phyloP scores from a whole-genome alignment of 2,888 invertebrate genomes.

The Watsonalla cultraria region DNA sequence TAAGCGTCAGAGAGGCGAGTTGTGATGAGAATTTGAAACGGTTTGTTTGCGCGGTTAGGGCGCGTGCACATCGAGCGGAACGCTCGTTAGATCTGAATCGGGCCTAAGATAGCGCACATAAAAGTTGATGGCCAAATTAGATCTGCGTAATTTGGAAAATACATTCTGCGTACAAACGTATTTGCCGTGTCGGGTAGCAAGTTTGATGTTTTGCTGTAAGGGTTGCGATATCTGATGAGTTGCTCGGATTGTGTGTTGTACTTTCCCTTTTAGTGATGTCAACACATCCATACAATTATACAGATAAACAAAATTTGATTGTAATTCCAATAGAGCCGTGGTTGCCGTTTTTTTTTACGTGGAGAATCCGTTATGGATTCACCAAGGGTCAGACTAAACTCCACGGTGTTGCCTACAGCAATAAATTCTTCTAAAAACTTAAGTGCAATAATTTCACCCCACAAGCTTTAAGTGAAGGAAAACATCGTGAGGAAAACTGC shows the following conservation, averaged over 20 bases:
- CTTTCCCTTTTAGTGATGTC: too few species aligned
- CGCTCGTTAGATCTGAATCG: neutral
- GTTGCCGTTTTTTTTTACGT: too few species aligned
- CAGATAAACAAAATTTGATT: too few species aligned
- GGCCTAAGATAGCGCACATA: neutral
- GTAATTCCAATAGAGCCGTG: too few species aligned
- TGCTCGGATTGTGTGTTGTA: neutral
- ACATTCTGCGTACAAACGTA: neutral
- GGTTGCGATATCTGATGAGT: neutral
- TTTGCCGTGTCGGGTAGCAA: neutral
- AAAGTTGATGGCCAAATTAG: constrained; percentile 2
- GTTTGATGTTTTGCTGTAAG: neutral
- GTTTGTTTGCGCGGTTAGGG: constrained; percentile 9
- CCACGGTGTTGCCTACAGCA: too few species aligned
- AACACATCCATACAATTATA: too few species aligned
- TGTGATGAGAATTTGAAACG: constrained; percentile 19
- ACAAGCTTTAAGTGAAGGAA: too few species aligned
- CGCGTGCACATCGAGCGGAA: neutral
- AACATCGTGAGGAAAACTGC: too few species aligned
- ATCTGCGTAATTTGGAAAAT: neutral
- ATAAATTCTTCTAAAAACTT: too few species aligned
- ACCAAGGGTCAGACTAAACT: too few species aligned
- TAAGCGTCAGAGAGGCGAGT: constrained; percentile 7
- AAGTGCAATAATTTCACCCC: too few species aligned
- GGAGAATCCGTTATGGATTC: too few species aligned